Evolutionary conservation across 1,140 invertebrate species (phyloP), one percentile per base, ranked within the genome.

Genomic region (Melipona quadrifasciata): DNA sequence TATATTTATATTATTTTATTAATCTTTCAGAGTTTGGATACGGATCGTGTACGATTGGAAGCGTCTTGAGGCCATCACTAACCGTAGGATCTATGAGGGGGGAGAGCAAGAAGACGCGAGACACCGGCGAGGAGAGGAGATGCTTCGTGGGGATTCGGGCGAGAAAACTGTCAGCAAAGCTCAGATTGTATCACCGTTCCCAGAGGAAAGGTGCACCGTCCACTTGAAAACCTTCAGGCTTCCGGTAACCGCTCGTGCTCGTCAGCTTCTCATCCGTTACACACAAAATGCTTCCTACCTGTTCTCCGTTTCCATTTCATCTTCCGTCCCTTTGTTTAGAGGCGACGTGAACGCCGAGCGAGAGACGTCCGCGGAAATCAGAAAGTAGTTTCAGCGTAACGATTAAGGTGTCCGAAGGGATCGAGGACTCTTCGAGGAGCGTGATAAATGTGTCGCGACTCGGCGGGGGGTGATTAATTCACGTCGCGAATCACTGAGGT

Each of bases 171-270:
- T 91, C 90, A 90, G 86, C 86, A 78, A 81, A 90, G 84, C 90
- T 91, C 84, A 85, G 90, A 91, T 91, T 89, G 91, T 91, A 91
- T 91, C 90, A 91, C 77, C 79, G 53, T 77, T 91, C 91, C 89
- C 87, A 86, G 75, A 89, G 91, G 89, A 82, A 77, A 87, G 79
- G 85, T 89, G 87, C 80, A 87, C 70, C 88, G 89, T 89, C 89
- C 90, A 90, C 82, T 91, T 77, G 87, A 84, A 88, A 90, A 87
- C 65, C 82, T 86, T 55, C 71, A 72, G 68, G 87, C 86, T 88
- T 87, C 80, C 74, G 72, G 88, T 90, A 89, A 90, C 88, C 83
- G 68, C 70, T 58, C 67, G 58, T 57, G 47, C 73, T 84, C 78
- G 88, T 82, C 86, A 80, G 76, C 75, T 84, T 80, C 76, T 74